Evolutionary conservation across 2,888 invertebrate genomes (phyloP).

Genomic region (Drosophila gaucha): DNA sequence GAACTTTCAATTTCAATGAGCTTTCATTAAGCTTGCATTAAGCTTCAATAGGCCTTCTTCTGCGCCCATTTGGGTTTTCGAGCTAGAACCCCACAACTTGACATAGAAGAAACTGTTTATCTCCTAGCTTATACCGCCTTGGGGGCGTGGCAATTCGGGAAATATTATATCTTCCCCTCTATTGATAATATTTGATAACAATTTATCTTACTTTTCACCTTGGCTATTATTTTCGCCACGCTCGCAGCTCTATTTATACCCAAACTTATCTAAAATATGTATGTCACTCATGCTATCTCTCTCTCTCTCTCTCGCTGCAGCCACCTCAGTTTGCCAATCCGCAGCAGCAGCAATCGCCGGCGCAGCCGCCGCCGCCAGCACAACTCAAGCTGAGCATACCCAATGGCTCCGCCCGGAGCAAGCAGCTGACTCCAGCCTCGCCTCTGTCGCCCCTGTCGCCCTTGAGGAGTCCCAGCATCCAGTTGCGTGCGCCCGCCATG

Average conservation of each 20-base stretch:
- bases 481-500: constrained; percentile 72
- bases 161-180: neutral
- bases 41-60: neutral
- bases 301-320: constrained; percentile 45
- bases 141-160: too few species aligned
- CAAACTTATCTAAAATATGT: constrained; percentile 3
- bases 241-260: constrained; percentile 12
- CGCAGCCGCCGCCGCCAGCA: too few species aligned
- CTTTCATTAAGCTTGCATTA: neutral
- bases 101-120: too few species aligned
- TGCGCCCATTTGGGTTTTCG: too few species aligned
- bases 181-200: neutral
- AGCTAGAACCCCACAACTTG: too few species aligned
- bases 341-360: constrained; percentile 46
- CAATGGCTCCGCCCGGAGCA: constrained; percentile 31
- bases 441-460: constrained; percentile 39
- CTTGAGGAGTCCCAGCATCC: constrained; percentile 58
- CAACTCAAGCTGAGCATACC: too few species aligned
- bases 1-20: too few species aligned
- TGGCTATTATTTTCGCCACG: constrained; percentile 16
- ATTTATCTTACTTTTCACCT: neutral
- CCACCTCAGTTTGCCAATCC: constrained; percentile 83
- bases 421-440: constrained; percentile 8
- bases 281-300: neutral
- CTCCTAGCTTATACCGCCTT: too few species aligned